phyloP scores from a whole-genome alignment of 2,888 invertebrate genomes.

The Aplocera efformata region DNA sequence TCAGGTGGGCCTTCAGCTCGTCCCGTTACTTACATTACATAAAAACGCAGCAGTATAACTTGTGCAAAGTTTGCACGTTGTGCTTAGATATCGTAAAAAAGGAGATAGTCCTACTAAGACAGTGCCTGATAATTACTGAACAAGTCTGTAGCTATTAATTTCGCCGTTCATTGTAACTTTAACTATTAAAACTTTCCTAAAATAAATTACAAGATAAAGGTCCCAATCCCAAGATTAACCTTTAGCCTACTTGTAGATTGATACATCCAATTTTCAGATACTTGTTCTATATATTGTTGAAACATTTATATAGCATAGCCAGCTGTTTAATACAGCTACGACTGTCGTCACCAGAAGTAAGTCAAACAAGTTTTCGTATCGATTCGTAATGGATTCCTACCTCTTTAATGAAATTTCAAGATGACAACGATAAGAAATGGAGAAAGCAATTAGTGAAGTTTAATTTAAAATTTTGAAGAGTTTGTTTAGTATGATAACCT shows the following conservation, averaged over 20 bases:
- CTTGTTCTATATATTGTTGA: no score
- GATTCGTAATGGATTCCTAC: slow-evolving; percentile 7
- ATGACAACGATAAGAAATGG: slow-evolving; percentile 16
- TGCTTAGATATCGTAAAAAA: no score
- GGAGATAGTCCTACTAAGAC: no score
- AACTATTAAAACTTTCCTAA: slow-evolving; percentile 22
- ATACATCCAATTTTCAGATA: no score
- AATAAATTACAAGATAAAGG: slow-evolving; percentile 25
- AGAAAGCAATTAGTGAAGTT: slow-evolving; percentile 15
- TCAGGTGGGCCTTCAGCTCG: no score
- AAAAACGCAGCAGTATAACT: no score
- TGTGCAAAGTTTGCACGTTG: no score
- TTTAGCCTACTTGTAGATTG: no score
- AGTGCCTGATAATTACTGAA: slow-evolving; percentile 17
- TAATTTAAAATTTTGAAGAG: background rate
- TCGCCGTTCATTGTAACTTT: slow-evolving; percentile 20
- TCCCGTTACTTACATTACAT: no score
- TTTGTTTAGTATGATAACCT: no score
- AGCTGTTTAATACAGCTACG: no score
- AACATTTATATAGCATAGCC: no score
- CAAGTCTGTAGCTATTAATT: slow-evolving; percentile 22
- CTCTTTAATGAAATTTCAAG: slow-evolving; percentile 24
- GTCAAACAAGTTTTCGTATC: background rate
- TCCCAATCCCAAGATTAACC: slow-evolving; percentile 10
- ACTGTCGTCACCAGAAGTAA: background rate